Base-by-base conservation (phyloP, 2,888 invertebrate species). In the Eristalis tenax region DNA sequence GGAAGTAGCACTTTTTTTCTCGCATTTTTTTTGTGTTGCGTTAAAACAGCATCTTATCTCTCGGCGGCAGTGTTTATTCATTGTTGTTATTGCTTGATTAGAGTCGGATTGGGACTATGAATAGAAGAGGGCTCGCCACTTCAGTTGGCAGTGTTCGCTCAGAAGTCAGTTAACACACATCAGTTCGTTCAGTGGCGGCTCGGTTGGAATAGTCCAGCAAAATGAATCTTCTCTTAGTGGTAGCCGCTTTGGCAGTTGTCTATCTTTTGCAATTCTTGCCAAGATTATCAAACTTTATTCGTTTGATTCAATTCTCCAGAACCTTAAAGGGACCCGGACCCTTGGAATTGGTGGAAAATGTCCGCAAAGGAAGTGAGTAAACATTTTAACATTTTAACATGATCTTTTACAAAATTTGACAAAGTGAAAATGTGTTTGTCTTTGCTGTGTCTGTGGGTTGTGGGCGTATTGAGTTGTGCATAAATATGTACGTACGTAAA, bases 331-430 rank as follows among this genome's bases (percentile, higher is more conserved):
- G 93, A 3, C 93, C 92, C 2, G 89, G 89, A 28, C 84, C 91
- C 3, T 65, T 88, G 8, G 92, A 92, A 78, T 75, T 92, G 15
- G 89, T 92, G 10, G 89, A 90, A 69, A 92, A 91, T 90, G 90
- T 90, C 0, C 91, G 90, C 68, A 91, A 91, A 89, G 92, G 92
- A 57, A 90, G 92, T 92, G 89, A 91, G 91, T 89, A 50, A 50
- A 50, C 8, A 50, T 50, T 50, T 15, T 13, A 18, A 18, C 15
- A 57, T 23, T 13, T 22, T 15, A 0, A 32, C 6, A 1, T 32
- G 4, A 32, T 32, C 32, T 5, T 6, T 32, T 32, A 32, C 32
- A 32, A 32, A 5, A 10, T 32, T 0, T 8, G 1, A 10, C 22
- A 38, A 50, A 63, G 43, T 40, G 40, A 26, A 40, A 71, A 26